Evolutionary conservation across 2,797 vertebrate species (phyloP).

Genomic region (Capromys pilorides): DNA sequence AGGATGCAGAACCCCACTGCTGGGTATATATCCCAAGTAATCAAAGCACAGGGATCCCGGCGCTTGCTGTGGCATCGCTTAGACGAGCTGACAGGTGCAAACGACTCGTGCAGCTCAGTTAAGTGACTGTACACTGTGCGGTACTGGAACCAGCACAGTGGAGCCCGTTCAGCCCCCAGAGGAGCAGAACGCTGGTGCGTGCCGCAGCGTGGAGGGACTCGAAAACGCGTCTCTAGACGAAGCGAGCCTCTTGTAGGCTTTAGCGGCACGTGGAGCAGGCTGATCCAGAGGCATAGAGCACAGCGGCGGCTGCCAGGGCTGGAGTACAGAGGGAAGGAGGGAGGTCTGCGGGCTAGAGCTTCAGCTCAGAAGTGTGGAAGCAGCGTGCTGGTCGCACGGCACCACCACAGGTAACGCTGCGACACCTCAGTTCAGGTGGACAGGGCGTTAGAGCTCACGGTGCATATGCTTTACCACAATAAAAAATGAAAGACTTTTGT

Average conservation of each 20-base stretch:
- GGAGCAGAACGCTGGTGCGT: background rate
- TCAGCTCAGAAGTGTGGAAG: background rate
- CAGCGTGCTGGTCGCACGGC: rapidly evolving
- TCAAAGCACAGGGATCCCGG: background rate
- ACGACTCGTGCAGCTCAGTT: background rate
- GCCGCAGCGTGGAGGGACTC: background rate
- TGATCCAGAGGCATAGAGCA: background rate
- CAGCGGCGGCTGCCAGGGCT: background rate
- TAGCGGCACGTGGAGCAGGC: background rate
- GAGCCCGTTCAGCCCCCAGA: background rate
- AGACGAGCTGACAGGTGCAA: background rate
- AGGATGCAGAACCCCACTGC: background rate
- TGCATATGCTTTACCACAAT: background rate
- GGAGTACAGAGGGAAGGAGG: background rate
- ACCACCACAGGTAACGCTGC: background rate
- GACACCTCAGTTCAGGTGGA: too few relatives aligned
- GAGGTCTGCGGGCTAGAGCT: background rate
- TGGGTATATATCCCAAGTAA: background rate
- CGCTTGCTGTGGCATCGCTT: background rate
- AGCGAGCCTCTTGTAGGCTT: background rate
- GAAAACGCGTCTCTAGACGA: background rate
- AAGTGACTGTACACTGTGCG: background rate
- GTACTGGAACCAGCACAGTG: too few relatives aligned
- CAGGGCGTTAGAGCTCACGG: background rate
- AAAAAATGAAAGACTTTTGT: background rate